A percentile compares a stretch with the other conserved stretches of the same genome.
These are phyloP conservation scores for Zaprionus ghesquierei DNA, from an alignment of 1,140 invertebrate species.

Conservation along the genomic window DNA sequence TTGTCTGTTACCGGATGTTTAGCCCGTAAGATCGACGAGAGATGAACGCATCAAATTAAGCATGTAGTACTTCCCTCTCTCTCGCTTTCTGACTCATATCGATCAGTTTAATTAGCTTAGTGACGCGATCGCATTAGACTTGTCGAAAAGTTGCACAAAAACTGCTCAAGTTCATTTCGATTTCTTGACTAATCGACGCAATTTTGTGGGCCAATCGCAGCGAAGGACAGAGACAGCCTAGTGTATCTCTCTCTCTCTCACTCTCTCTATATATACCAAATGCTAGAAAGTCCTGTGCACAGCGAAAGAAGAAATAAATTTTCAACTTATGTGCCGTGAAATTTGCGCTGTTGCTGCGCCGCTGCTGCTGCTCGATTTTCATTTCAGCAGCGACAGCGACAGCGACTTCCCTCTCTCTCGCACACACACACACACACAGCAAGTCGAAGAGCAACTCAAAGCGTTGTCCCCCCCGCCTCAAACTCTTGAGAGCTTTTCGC, in stretches of 20 bases:
- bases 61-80: not conserved
- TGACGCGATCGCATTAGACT: too few species aligned
- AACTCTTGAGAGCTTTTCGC: slow-evolving; percentile 40
- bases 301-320: slow-evolving; percentile 58
- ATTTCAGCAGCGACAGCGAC: slow-evolving; percentile 70
- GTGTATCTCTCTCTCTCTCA: slow-evolving; percentile 15
- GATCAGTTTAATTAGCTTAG: not conserved
- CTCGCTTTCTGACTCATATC: not conserved
- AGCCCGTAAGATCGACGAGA: slow-evolving; percentile 46
- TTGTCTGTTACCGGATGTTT: slow-evolving; percentile 76
- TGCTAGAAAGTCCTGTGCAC: slow-evolving; percentile 67
- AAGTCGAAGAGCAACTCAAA: slow-evolving; percentile 33
- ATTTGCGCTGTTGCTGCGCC: slow-evolving; percentile 45
- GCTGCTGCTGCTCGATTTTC: slow-evolving; percentile 66
- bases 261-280: slow-evolving; percentile 54
- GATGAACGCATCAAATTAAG: slow-evolving; percentile 17
- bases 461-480: slow-evolving; percentile 17
- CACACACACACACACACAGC: slow-evolving; percentile 21
- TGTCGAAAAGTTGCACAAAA: too few species aligned
- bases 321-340: slow-evolving; percentile 72
- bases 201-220: not conserved
- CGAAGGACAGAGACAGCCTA: not conserved
- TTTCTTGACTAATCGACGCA: not conserved
- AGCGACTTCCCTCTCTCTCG: not conserved
- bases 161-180: not conserved